Percentiles rank a stretch among this genome's conserved stretches.
Evolutionary conservation across 2,113 vertebrate genomes (phyloP).

Genomic region (Tonatia bakeri): DNA sequence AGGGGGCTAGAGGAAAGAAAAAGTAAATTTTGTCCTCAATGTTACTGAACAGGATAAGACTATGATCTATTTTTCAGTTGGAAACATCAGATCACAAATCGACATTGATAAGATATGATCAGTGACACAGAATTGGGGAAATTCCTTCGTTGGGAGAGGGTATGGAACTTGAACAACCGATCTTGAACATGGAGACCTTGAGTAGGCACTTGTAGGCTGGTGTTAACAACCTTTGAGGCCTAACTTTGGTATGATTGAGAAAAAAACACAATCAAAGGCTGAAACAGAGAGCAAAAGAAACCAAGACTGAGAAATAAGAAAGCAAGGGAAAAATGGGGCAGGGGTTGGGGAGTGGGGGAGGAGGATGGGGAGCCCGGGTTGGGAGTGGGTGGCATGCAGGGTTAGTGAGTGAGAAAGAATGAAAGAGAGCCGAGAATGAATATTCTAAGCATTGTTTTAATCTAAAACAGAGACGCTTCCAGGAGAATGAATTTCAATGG

Average conservation of each 20-base stretch:
- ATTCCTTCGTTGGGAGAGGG: not conserved
- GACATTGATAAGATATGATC: not conserved
- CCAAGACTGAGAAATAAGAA: slow-evolving; percentile 23
- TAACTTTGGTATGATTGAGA: slow-evolving; percentile 16
- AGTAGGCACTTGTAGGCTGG: not conserved
- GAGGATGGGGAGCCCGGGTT: not conserved
- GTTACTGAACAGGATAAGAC: slow-evolving; percentile 31
- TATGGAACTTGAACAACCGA: not conserved
- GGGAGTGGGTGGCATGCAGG: not conserved
- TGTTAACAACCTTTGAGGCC: not conserved
- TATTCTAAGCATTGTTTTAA: slow-evolving; percentile 62
- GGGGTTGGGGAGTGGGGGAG: not conserved
- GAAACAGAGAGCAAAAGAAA: slow-evolving; percentile 22
- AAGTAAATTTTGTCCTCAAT: slow-evolving; percentile 10
- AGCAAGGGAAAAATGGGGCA: slow-evolving; percentile 7
- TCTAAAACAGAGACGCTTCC: slow-evolving; percentile 62
- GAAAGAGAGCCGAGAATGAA: slow-evolving; percentile 61
- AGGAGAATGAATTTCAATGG: slow-evolving; percentile 62
- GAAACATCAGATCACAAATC: slow-evolving; percentile 15
- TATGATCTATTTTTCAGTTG: not conserved
- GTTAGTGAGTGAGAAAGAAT: slow-evolving; percentile 25
- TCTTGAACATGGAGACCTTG: not conserved
- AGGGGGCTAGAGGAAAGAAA: not conserved
- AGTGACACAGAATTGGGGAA: not conserved
- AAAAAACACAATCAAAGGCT: slow-evolving; percentile 14